Conservation (phyloP, 2,797 vertebrate genomes). For the Squalus acanthias region DNA sequence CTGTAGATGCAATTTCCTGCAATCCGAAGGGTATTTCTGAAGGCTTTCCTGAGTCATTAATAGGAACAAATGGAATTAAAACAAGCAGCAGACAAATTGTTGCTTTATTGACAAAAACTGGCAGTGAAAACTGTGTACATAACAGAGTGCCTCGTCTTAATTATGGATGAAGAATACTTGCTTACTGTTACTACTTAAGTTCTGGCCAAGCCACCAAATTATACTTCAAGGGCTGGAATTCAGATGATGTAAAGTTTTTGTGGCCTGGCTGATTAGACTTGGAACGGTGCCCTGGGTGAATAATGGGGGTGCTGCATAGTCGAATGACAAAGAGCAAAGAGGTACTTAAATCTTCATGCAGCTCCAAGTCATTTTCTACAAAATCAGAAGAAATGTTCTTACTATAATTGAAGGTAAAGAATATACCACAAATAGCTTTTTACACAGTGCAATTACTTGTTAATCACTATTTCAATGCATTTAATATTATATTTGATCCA, state of each 20-base stretch:
- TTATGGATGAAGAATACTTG: constrained; percentile 7
- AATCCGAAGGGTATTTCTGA: constrained; percentile 20
- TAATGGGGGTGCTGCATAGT: not conserved
- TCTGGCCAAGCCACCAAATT: constrained; percentile 22
- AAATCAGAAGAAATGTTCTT: not conserved
- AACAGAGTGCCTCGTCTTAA: not conserved
- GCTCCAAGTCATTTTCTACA: not conserved
- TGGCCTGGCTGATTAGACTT: constrained; percentile 14
- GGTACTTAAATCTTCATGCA: not conserved
- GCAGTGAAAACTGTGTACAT: not conserved
- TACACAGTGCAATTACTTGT: not conserved
- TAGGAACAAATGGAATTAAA: constrained; percentile 26
- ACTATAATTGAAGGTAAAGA: not conserved
- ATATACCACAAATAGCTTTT: not conserved
- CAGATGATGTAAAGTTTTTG: not conserved
- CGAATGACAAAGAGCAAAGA: not conserved
- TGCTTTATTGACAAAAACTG: constrained; percentile 18
- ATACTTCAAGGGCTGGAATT: constrained; percentile 20
- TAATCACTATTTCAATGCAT: not conserved
- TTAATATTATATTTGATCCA: not conserved
- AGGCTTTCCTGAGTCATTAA: constrained; percentile 11
- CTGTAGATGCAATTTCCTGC: constrained; percentile 8
- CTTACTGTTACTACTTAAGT: not conserved
- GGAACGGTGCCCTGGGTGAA: not conserved
- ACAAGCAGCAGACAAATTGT: constrained; percentile 1